A percentile compares a stretch with the other conserved stretches of the same genome.
phyloP scores from a whole-genome alignment of 2,113 vertebrate genomes.

The Proterorhinus semilunaris region DNA sequence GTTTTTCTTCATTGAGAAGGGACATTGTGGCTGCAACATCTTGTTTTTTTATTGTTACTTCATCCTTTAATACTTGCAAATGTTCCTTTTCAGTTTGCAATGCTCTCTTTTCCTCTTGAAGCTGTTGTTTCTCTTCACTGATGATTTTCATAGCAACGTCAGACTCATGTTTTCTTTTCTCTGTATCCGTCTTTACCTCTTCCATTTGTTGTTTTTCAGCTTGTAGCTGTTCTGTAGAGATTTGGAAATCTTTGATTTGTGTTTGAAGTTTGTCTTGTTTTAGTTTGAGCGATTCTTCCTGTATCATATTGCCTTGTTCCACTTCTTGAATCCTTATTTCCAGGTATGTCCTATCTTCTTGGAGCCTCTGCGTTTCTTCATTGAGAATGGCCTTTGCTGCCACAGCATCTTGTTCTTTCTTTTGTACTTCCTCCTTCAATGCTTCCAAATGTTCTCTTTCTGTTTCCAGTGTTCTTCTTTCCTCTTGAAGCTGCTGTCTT shows the following conservation, averaged over 20 bases:
- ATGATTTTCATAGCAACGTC: not conserved
- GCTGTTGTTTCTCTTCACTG: not conserved
- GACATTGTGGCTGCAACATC: not conserved
- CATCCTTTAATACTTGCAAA: not conserved
- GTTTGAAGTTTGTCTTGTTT: conserved; percentile 19
- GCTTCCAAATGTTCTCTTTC: conserved; percentile 8
- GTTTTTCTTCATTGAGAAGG: not conserved
- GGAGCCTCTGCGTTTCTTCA: not conserved
- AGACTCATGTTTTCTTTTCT: not conserved
- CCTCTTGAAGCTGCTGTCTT: not conserved
- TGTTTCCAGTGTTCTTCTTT: not conserved
- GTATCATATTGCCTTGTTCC: not conserved
- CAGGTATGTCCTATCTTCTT: not conserved
- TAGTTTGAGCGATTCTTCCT: conserved; percentile 4
- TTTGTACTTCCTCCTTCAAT: conserved; percentile 2
- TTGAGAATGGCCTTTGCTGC: not conserved
- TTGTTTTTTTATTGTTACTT: not conserved
- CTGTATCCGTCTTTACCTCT: not conserved
- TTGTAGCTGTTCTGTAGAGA: not conserved
- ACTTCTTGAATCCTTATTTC: conserved; percentile 3
- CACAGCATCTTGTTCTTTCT: not conserved
- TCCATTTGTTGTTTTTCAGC: conserved; percentile 1
- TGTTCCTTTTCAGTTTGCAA: not conserved
- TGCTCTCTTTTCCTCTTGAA: not conserved
- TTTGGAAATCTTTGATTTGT: not conserved